A percentile compares a stretch with the other conserved stretches of the same genome.
Evolutionary conservation across 2,113 vertebrate species (phyloP).

Genomic region (Xenopus laevis): DNA sequence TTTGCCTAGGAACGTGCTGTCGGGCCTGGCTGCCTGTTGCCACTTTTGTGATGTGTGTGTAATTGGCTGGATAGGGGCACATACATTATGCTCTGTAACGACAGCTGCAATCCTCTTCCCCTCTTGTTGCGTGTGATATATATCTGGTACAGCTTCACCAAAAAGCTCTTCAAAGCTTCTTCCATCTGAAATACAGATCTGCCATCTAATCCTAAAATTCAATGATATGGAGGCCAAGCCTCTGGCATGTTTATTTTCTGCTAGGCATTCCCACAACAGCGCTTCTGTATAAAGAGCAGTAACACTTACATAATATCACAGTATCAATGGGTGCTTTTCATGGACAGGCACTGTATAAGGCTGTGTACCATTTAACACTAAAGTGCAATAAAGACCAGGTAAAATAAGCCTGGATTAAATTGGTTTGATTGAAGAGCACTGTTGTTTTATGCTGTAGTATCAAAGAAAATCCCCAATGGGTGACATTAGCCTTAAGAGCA

Average conservation of each 20-base stretch:
- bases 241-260: constrained; percentile 4
- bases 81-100: neutral
- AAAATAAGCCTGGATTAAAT: too few species aligned
- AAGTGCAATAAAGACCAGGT: too few species aligned
- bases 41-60: neutral
- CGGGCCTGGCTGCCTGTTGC: neutral
- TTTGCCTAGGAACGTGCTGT: neutral
- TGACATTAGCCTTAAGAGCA: too few species aligned
- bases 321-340: too few species aligned
- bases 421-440: too few species aligned
- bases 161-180: constrained; percentile 31
- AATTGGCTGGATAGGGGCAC: neutral
- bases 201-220: constrained; percentile 34
- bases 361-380: too few species aligned
- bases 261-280: constrained; percentile 15
- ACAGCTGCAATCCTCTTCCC: constrained; percentile 1
- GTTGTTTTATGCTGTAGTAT: too few species aligned
- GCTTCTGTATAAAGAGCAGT: neutral
- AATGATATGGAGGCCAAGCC: constrained; percentile 16
- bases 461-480: too few species aligned
- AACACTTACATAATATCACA: neutral
- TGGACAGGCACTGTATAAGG: too few species aligned
- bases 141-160: constrained; percentile 25
- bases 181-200: constrained; percentile 20
- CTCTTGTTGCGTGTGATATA: constrained; percentile 14